Conservation (phyloP, 1,140 invertebrate genomes). For the Drosophila virilis region DNA sequence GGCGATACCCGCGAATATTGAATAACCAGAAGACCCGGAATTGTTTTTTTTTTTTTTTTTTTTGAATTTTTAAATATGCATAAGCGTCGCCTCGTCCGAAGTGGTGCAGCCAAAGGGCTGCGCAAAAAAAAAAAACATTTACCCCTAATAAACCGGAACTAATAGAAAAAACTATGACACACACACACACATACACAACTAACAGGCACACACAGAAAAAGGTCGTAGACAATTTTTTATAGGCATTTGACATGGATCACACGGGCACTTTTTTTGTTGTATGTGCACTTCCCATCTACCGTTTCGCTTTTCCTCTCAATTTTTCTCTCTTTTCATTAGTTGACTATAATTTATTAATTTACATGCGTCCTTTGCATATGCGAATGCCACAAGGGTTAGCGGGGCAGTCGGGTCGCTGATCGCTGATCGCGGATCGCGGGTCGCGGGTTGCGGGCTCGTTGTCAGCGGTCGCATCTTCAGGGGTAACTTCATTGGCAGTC, state of each 20-base stretch:
- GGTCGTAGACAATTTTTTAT: constrained; percentile 76
- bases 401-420: constrained; percentile 15
- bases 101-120: constrained; percentile 73
- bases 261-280: constrained; percentile 28
- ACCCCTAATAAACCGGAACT: constrained; percentile 79
- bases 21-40: constrained; percentile 58
- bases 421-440: too few species aligned
- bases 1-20: constrained; percentile 76
- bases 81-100: constrained; percentile 59
- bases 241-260: constrained; percentile 65
- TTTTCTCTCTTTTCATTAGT: constrained; percentile 63
- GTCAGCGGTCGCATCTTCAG: constrained; percentile 70
- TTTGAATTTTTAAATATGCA: constrained; percentile 65
- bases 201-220: constrained; percentile 38
- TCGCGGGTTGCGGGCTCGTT: constrained; percentile 19
- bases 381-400: constrained; percentile 48
- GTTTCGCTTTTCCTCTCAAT: constrained; percentile 22
- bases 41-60: constrained; percentile 24
- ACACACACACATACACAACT: constrained; percentile 36
- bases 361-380: constrained; percentile 76
- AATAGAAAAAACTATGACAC: constrained; percentile 60
- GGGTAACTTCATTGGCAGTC: constrained; percentile 72
- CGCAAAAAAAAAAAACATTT: constrained; percentile 61
- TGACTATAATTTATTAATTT: constrained; percentile 82
- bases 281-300: constrained; percentile 39